Conservation (phyloP, 2,797 vertebrate genomes). For the Carcharodon carcharias region DNA sequence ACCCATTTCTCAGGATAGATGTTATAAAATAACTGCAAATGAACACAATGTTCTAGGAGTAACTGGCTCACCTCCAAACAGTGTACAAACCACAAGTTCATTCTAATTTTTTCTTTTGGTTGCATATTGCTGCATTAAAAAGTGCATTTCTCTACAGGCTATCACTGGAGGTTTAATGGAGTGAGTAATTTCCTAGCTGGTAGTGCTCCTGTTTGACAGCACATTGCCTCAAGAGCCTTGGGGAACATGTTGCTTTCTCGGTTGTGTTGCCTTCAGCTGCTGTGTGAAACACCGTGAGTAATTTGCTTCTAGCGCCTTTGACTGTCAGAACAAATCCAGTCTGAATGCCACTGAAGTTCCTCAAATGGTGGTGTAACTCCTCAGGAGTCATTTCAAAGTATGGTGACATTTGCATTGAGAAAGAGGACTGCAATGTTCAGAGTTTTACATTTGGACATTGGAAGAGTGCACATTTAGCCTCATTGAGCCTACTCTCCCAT, state of each 20-base stretch:
- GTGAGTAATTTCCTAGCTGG: not conserved
- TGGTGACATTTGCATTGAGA: not conserved
- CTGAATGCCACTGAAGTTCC: not conserved
- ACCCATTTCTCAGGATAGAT: not conserved
- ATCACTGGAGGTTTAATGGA: not conserved
- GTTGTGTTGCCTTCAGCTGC: not conserved
- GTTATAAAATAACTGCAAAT: not conserved
- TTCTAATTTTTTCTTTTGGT: not conserved
- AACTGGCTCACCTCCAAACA: not conserved
- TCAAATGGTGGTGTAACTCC: not conserved
- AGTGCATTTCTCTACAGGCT: not conserved
- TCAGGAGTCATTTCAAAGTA: not conserved
- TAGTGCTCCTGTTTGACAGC: not conserved
- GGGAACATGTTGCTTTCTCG: not conserved
- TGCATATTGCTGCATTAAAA: not conserved
- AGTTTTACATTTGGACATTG: not conserved
- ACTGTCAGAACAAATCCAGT: not conserved
- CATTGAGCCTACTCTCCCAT: no score
- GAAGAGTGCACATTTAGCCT: not conserved
- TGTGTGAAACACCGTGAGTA: not conserved
- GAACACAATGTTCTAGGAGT: not conserved
- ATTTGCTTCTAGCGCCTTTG: not conserved
- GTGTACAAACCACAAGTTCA: not conserved
- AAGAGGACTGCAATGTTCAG: not conserved
- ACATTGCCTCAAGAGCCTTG: not conserved